A percentile compares a stretch with the other conserved stretches of the same genome.
phyloP scores from a whole-genome alignment of 2,797 vertebrate species.

The Syngnathus acus region DNA sequence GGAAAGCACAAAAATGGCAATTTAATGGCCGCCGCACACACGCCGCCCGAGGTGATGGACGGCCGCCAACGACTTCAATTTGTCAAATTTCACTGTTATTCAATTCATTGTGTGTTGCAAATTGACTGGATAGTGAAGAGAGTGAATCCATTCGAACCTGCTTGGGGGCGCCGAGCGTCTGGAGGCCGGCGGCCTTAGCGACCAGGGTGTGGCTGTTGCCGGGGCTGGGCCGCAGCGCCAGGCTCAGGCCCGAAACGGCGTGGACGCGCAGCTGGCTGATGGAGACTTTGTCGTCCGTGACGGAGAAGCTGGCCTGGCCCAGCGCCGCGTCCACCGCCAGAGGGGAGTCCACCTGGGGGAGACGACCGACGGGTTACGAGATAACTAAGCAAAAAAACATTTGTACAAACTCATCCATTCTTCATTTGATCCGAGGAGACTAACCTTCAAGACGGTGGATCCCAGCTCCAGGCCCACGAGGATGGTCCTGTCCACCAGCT shows the following conservation, averaged over 20 bases:
- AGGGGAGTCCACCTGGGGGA: slow-evolving; percentile 87
- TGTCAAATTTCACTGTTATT: too few species aligned
- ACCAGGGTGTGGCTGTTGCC: slow-evolving; percentile 96
- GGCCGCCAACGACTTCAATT: background rate
- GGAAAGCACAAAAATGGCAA: slow-evolving; percentile 44
- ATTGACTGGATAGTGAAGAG: too few species aligned
- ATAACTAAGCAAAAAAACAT: too few species aligned
- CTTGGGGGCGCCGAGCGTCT: slow-evolving; percentile 83
- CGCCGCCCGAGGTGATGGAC: background rate
- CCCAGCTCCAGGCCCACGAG: slow-evolving; percentile 88
- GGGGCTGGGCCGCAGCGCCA: slow-evolving; percentile 87
- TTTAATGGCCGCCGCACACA: background rate
- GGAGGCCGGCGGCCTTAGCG: slow-evolving; percentile 82
- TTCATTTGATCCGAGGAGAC: background rate
- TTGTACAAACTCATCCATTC: too few species aligned
- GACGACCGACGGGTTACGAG: too few species aligned
- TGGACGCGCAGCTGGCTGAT: slow-evolving; percentile 86
- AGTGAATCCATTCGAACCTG: slow-evolving; percentile 69
- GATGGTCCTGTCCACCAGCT: slow-evolving; percentile 84
- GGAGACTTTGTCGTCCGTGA: slow-evolving; percentile 94
- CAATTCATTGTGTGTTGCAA: too few species aligned
- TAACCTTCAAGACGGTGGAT: slow-evolving; percentile 85
- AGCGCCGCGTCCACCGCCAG: slow-evolving; percentile 83
- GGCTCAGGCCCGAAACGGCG: slow-evolving; percentile 82
- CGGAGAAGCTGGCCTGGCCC: slow-evolving; percentile 81